A percentile compares a stretch with the other conserved stretches of the same genome.
These are phyloP conservation scores for Anolis carolinensis DNA, from an alignment of 2,113 vertebrate species.

Conservation along the genomic window DNA sequence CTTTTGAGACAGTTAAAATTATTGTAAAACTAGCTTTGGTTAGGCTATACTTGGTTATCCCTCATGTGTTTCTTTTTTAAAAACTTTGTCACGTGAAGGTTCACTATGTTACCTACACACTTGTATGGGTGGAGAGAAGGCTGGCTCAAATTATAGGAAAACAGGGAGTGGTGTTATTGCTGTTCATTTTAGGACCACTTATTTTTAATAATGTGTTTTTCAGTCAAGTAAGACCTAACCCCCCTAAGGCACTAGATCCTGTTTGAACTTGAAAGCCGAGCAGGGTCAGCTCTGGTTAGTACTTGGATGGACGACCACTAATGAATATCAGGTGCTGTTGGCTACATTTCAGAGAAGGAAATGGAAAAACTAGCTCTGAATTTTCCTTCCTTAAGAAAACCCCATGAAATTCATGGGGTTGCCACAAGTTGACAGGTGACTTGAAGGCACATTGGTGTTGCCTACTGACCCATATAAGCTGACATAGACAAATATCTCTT, in stretches of 20 bases:
- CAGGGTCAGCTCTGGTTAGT: neutral
- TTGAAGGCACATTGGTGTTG: neutral
- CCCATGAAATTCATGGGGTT: no score
- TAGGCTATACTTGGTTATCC: neutral
- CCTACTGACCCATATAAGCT: neutral
- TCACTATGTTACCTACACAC: neutral
- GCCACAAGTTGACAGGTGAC: no score
- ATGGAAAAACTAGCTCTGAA: no score
- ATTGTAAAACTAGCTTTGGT: neutral
- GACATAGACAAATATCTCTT: neutral
- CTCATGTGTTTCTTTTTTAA: neutral
- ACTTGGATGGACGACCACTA: no score
- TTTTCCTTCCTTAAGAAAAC: no score
- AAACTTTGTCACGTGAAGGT: no score
- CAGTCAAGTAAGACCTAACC: neutral
- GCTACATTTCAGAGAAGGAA: no score
- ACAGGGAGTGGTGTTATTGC: neutral
- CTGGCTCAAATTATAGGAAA: neutral
- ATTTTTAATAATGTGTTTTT: neutral
- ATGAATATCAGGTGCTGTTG: no score
- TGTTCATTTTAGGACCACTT: neutral
- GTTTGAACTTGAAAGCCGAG: neutral
- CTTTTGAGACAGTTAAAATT: neutral
- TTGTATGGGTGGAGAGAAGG: neutral
- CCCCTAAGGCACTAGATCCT: no score